Evolutionary conservation across 2,113 vertebrate species (phyloP), one percentile per base, ranked within the genome.

Genomic region (Eira barbara): DNA sequence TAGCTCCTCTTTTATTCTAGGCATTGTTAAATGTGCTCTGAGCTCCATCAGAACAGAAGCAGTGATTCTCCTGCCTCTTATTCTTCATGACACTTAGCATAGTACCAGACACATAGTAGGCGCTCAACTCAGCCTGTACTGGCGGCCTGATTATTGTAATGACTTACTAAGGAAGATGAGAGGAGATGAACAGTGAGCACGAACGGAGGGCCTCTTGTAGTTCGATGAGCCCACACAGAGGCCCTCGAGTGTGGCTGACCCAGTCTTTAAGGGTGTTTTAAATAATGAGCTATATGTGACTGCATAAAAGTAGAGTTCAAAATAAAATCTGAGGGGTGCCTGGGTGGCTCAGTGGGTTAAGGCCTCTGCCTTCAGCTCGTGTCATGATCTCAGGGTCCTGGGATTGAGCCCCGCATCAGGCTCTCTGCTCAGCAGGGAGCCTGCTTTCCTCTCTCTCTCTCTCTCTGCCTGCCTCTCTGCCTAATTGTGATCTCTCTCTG

Each of bases 251-350:
- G 39, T 49, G 27, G 27, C 31, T 29, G 39, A 92, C 34, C 23
- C 69, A 20, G 4, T 73, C 65, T 96, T 92, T 74, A 91, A 90
- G 55, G 21, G 25, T 87, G 88, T 87, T 90, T 96, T 82, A 92
- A 91, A 93, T 85, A 74, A 67, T 78, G 78, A 95, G 45, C 57
- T 86, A 0, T 91, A 76, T 89, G 65, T 59, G 36, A 45, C 23
- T 71, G 81, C 39, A 97, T 89, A 36, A 83, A 94, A 92, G 29
- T 20, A 49, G 49, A 74, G 65, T 73, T 73, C 78, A 91, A 93
- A 52, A n/a, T 27, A 85, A 96, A 97, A 85, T 89, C 91, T 79
- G 57, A 94, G 49, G 49, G 49, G 49, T 17, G 15, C 49, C 49
- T 52, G 49, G 14, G 49, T 52, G 49, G 14, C 49, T 52, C 49